These are phyloP conservation scores for Eueides isabella DNA, from an alignment of 1,140 invertebrate genomes.

Conservation along the genomic window DNA sequence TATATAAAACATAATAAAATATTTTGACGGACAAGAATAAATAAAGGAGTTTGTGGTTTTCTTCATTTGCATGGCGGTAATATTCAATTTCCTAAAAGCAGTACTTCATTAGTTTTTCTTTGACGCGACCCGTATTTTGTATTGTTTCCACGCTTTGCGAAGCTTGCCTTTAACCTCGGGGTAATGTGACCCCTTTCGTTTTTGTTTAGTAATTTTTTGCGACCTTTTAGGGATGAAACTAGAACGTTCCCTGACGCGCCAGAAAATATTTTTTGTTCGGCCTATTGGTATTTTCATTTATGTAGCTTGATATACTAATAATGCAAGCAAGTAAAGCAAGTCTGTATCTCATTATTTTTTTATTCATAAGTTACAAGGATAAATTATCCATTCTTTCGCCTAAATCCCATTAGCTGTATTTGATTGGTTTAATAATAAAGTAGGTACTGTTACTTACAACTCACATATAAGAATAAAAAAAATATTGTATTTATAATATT, in stretches of 20 bases:
- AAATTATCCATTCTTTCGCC: too few relatives aligned
- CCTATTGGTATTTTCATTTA: not conserved
- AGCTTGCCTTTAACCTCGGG: conserved; percentile 47
- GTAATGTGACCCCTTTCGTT: conserved; percentile 52
- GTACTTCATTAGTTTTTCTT: conserved; percentile 70
- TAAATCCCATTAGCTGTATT: too few relatives aligned
- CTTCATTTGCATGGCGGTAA: conserved; percentile 33
- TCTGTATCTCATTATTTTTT: too few relatives aligned
- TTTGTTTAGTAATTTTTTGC: conserved; percentile 51
- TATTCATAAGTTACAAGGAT: too few relatives aligned
- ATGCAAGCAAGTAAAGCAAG: too few relatives aligned
- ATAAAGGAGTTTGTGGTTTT: not conserved
- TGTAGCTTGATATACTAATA: not conserved
- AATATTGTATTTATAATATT: not conserved
- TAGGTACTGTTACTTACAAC: too few relatives aligned
- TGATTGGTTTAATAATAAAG: too few relatives aligned
- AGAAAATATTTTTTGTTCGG: conserved; percentile 22
- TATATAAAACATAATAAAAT: not conserved
- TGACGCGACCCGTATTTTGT: conserved; percentile 57
- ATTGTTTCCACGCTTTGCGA: conserved; percentile 56
- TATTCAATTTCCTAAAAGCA: conserved; percentile 73
- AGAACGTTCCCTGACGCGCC: conserved; percentile 34
- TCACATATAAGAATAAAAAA: too few relatives aligned
- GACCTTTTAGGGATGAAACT: conserved; percentile 40
- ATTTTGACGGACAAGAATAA: not conserved